Conservation (phyloP, 2,113 vertebrate species). For the Nansenia antarctica region DNA sequence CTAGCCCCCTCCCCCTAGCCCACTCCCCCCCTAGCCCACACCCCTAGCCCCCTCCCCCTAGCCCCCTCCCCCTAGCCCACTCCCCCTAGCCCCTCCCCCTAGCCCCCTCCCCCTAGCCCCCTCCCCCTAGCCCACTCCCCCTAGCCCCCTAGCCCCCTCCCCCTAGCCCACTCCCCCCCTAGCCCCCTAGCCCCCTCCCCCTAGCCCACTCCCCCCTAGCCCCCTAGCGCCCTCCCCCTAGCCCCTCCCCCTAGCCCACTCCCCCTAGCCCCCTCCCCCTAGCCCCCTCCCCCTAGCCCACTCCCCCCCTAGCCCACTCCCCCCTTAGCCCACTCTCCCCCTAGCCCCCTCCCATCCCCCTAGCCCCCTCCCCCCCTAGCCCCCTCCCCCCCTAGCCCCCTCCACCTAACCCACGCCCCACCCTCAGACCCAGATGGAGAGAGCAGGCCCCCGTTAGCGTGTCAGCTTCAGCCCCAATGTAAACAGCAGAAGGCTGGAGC, state of each 20-base stretch:
- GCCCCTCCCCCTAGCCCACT: background rate
- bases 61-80: too few relatives aligned
- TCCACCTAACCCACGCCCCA: too few relatives aligned
- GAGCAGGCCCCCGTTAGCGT: conserved; percentile 40
- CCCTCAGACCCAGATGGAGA: conserved; percentile 54
- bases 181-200: too few relatives aligned
- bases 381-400: background rate
- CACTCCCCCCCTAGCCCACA: too few relatives aligned
- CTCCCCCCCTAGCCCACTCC: too few relatives aligned
- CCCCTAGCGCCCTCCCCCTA: background rate
- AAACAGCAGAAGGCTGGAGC: conserved; percentile 74
- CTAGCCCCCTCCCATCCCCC: background rate
- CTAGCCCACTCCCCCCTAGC: background rate
- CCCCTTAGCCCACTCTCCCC: too few relatives aligned
- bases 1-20: background rate
- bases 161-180: background rate
- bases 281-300: background rate
- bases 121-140: background rate
- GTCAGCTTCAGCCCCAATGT: conserved; percentile 47
- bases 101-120: background rate
- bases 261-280: background rate
- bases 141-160: too few relatives aligned
- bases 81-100: too few relatives aligned
- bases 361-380: background rate
- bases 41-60: too few relatives aligned